Base-by-base conservation (phyloP, 2,113 vertebrate genomes). In the Anolis sagrei region DNA sequence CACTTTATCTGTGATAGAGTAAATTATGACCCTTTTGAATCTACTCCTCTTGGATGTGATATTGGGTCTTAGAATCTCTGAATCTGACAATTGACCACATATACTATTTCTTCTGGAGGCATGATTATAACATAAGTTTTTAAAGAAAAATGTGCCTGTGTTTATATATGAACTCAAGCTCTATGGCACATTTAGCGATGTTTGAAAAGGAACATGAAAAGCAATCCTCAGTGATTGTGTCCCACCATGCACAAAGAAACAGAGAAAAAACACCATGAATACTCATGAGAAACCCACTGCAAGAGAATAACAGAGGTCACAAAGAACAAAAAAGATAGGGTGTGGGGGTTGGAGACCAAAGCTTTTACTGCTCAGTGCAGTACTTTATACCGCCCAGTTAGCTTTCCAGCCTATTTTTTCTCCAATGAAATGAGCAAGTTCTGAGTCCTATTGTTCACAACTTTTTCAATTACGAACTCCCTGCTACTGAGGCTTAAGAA, bases 381-480 rank as follows among this genome's bases (percentile, higher is more conserved):
- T 70, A n/a, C 62, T 68, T 85, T 78, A 58, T 36, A 77, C 7
- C 51, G 39, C 14, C 64, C 64, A 77, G 68, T 85, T 73, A 62
- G 27, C 68, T 72, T 85, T 78, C 79, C 66, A 85, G 72, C 51
- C 27, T 51, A 16, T 70, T 79, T 48, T 66, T 58, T 36, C 36
- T 79, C 64, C 34, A 49, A 85, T 61, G 61, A 85, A 66, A 85
- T 85, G 76, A 72, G 76, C 84, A 85, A 85, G 51, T 79, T 72
- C 51, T 39, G 51, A 61, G 68, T 72, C 79, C 68, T 66, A 85
- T 73, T 85, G 76, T 79, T 79, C 66, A 61, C 84, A 79, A 79
- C 76, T 73, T 85, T 85, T 85, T 79, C 84, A 85, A 85, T 85
- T 85, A 85, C 84, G 18, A 48, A 58, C 68, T 85, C 75, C 44